phyloP scores from a whole-genome alignment of 2,113 vertebrate genomes.

The Phocoena phocoena region DNA sequence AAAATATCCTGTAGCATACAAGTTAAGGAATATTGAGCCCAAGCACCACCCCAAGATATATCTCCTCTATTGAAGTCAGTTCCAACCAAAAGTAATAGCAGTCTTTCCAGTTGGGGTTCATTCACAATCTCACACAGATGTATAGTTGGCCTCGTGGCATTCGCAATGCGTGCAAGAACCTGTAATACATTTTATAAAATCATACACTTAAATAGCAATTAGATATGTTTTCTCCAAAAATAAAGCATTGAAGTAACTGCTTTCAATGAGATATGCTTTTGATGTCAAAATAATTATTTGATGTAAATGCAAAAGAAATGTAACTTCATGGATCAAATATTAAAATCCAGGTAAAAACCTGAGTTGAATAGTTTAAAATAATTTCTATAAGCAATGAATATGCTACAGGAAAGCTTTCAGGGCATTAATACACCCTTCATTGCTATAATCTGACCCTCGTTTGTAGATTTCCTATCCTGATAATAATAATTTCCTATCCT shows the following conservation, averaged over 20 bases:
- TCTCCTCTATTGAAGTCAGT: constrained; percentile 99
- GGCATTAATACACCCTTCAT: not conserved
- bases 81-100: constrained; percentile 95
- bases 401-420: not conserved
- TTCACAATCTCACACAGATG: constrained; percentile 98
- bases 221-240: not conserved
- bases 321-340: not conserved
- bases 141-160: constrained; percentile 97
- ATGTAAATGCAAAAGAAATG: not conserved
- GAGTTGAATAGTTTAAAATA: not conserved
- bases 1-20: constrained; percentile 99
- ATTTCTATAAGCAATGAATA: not conserved
- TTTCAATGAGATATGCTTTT: not conserved
- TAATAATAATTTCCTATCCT: not conserved
- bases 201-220: not conserved
- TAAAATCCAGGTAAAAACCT: not conserved
- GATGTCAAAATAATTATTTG: not conserved
- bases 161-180: constrained; percentile 98
- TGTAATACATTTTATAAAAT: constrained; percentile 73
- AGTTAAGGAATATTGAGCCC: constrained; percentile 98
- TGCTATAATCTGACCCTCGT: not conserved
- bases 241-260: not conserved
- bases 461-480: not conserved
- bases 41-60: constrained; percentile 99
- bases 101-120: constrained; percentile 96